Evolutionary conservation across 2,888 invertebrate genomes (phyloP), one percentile per base, ranked within the genome.

Genomic region (Pegoplata infirma): DNA sequence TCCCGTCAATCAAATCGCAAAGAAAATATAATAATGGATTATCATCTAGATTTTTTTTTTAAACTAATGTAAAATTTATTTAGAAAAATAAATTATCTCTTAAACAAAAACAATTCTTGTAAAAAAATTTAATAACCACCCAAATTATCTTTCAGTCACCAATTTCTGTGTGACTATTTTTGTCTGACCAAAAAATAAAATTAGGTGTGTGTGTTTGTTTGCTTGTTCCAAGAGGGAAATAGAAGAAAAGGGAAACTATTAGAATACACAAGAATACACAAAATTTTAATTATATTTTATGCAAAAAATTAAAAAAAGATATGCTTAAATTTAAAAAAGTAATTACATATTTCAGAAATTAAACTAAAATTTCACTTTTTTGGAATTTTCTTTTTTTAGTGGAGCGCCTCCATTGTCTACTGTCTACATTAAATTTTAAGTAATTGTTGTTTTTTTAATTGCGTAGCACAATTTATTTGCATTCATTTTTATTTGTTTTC

Each of bases 1-100:
- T 59, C 53, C 64, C 66, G 66, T 74, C 51, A 59, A 55, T 71
- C 46, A 49, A 44, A 55, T 68, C 36, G 1, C 36, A n/a, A 40
- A 40, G 12, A 10, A 12, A 36, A 12, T 10, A 40, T n/a, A 40
- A 40, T 0, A 12, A 10, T 32, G 32, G 32, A 32, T 2, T 10
- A 8, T 32, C 32, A 5, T 32, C 32, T 10, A 7, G 12, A 32
- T 32, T 10, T 32, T 32, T 10, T 1, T 32, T 32, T 32, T 32
- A 40, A 40, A 40, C 5, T 40, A n/a, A 40, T n/a, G 36, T 40
- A 12, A n/a, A 55, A n/a, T n/a, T 56, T 12, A 36, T 23, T 64
- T 47, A 47, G 5, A n/a, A 51, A 64, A 36, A n/a, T 14, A 51
- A 36, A 44, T 47, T 36, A 28, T 32, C 19, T 46, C 55, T 53